Percentiles rank a stretch among this genome's conserved stretches.
These are phyloP conservation scores for Achlya flavicornis DNA, from an alignment of 2,888 invertebrate genomes.

Conservation along the genomic window DNA sequence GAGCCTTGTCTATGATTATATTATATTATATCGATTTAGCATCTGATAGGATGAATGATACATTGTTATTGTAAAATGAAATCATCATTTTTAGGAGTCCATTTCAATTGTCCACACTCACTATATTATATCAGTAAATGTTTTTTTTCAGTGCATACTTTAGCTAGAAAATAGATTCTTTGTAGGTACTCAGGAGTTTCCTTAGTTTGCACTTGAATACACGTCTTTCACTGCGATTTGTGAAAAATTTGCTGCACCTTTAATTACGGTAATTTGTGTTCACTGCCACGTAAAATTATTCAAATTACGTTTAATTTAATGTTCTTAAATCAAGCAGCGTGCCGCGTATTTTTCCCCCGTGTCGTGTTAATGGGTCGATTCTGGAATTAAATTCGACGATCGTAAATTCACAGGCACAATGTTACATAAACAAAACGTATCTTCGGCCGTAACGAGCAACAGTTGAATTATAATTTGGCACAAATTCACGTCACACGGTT, in stretches of 20 bases:
- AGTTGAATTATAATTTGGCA: constrained; percentile 58
- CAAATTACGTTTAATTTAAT: constrained; percentile 76
- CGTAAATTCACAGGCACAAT: constrained; percentile 64
- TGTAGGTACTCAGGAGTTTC: background rate
- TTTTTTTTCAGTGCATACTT: no score
- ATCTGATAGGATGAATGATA: background rate
- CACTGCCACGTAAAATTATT: constrained; percentile 77
- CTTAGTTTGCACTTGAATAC: no score
- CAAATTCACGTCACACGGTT: constrained; percentile 40
- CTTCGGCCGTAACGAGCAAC: constrained; percentile 59
- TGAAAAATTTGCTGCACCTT: constrained; percentile 48
- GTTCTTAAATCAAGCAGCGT: constrained; percentile 71
- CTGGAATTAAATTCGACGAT: constrained; percentile 70
- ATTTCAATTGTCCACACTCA: no score
- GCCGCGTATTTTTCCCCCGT: constrained; percentile 67
- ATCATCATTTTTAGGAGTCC: no score
- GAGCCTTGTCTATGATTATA: constrained; percentile 44
- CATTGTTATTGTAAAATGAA: no score
- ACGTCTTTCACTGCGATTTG: background rate
- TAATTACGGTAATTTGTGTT: constrained; percentile 75
- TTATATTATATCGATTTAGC: constrained; percentile 28
- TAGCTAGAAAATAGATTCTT: no score
- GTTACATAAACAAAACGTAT: constrained; percentile 73
- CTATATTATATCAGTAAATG: no score
- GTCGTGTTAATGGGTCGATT: constrained; percentile 69